Evolutionary conservation across 2,888 invertebrate genomes (phyloP).

Genomic region (Panzeria rudis): DNA sequence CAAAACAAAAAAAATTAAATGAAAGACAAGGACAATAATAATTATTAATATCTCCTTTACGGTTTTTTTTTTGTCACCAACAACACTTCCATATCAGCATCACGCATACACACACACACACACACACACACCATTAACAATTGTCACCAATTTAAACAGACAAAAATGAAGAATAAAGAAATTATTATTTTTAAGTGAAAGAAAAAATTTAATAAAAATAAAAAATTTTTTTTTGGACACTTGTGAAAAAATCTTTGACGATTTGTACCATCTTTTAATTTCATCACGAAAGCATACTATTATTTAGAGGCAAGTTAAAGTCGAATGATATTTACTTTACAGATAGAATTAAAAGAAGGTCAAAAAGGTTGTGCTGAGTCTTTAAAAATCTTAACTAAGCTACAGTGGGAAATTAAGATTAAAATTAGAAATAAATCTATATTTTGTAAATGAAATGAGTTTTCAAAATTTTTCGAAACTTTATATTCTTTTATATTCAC

Average conservation of each 20-base stretch:
- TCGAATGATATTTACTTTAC: background rate
- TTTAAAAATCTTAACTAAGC: too few species aligned
- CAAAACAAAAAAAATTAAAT: conserved; percentile 24
- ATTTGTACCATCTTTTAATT: conserved; percentile 18
- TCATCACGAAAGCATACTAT: background rate
- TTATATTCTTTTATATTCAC: too few species aligned
- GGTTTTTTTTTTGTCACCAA: background rate
- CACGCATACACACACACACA: background rate
- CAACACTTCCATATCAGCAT: background rate
- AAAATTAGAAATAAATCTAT: too few species aligned
- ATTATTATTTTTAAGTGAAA: conserved; percentile 46
- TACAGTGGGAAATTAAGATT: too few species aligned
- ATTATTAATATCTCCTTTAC: conserved; percentile 55
- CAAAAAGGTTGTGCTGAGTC: too few species aligned
- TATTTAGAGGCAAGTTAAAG: background rate
- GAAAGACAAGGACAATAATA: conserved; percentile 56
- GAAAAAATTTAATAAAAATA: conserved; percentile 52
- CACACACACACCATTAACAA: conserved; percentile 21
- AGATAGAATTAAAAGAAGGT: background rate
- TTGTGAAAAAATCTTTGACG: conserved; percentile 32
- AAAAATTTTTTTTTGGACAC: conserved; percentile 21
- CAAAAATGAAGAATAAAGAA: conserved; percentile 38
- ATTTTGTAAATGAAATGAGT: too few species aligned
- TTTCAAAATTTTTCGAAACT: too few species aligned
- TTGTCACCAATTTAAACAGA: conserved; percentile 59